Evolutionary conservation across 2,797 vertebrate species (phyloP).

Genomic region (Lemur catta): DNA sequence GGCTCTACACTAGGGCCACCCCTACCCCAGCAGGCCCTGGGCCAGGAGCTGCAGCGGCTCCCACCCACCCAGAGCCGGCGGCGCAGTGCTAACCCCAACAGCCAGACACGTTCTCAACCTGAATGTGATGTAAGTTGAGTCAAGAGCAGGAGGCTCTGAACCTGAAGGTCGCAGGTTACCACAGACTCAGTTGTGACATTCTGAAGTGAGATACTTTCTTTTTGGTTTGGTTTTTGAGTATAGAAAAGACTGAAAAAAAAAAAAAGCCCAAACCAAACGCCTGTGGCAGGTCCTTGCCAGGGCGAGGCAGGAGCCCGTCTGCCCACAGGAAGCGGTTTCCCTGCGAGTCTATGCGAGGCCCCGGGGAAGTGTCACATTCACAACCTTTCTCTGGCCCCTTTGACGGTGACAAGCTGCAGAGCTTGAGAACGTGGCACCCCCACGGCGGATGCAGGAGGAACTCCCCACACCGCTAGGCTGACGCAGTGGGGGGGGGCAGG

Average conservation of each 20-base stretch:
- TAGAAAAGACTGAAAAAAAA: neutral
- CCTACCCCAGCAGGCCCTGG: neutral
- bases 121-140: neutral
- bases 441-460: neutral
- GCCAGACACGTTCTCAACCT: fast-evolving
- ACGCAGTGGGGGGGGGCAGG: neutral
- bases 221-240: neutral
- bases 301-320: neutral
- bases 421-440: constrained; percentile 41
- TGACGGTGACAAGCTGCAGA: constrained; percentile 70
- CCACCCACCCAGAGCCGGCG: too few species aligned
- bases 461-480: neutral
- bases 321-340: constrained; percentile 76
- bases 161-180: neutral
- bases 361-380: neutral
- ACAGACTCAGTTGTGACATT: constrained; percentile 33
- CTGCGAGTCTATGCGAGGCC: neutral
- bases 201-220: constrained; percentile 26
- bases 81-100: fast-evolving
- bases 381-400: constrained; percentile 49
- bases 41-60: neutral
- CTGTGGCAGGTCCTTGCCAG: neutral
- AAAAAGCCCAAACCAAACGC: neutral
- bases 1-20: neutral
- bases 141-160: neutral